These are phyloP conservation scores for Nerophis ophidion DNA, from an alignment of 2,113 vertebrate species.

Conservation along the genomic window DNA sequence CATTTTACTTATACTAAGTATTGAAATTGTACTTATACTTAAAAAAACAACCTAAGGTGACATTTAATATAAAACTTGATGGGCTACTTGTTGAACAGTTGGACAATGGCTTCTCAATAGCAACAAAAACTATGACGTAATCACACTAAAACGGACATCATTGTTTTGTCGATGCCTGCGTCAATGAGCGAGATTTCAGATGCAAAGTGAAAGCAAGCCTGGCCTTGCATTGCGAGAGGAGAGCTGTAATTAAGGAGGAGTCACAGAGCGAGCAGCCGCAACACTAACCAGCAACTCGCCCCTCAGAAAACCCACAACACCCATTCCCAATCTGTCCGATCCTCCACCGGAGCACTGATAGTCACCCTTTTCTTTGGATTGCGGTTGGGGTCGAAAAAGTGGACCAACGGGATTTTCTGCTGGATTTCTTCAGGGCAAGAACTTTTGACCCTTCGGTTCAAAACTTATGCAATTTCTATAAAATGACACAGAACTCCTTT, in stretches of 20 bases:
- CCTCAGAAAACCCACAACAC: conserved; percentile 58
- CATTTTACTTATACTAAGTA: no score
- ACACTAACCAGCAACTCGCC: conserved; percentile 62
- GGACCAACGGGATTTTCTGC: conserved; percentile 48
- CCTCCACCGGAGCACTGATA: conserved; percentile 38
- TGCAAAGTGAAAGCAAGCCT: conserved; percentile 44
- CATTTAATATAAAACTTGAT: no score
- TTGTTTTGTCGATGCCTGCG: conserved; percentile 27
- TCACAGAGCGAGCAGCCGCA: conserved; percentile 39
- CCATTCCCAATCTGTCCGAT: conserved; percentile 46
- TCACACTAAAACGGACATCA: conserved; percentile 27
- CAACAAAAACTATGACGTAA: neutral
- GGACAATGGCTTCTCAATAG: no score
- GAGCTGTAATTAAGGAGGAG: conserved; percentile 63
- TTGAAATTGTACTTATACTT: no score
- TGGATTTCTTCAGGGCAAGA: conserved; percentile 9
- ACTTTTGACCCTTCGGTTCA: neutral
- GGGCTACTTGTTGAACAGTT: no score
- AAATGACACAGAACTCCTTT: no score
- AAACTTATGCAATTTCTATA: neutral
- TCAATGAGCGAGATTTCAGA: conserved; percentile 12
- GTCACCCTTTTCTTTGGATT: conserved; percentile 37
- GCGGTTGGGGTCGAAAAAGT: conserved; percentile 31
- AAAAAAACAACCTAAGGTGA: neutral
- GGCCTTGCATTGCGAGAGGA: conserved; percentile 53